Evolutionary conservation across 2,797 vertebrate genomes (phyloP).

Genomic region (Tiaroga cobitis): DNA sequence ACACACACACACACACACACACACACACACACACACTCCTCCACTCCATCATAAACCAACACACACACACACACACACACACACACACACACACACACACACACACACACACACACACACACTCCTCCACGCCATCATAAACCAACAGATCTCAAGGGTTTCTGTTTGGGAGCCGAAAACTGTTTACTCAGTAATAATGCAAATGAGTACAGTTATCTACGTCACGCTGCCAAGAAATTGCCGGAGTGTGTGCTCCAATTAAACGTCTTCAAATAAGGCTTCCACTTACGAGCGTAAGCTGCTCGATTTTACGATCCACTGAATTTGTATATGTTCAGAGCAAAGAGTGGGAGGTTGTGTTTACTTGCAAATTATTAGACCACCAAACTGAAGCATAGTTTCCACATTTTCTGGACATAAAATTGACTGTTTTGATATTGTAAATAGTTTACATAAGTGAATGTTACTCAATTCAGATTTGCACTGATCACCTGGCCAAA

Average conservation of each 20-base stretch:
- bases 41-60: constrained; percentile 33
- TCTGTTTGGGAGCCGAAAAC: constrained; percentile 61
- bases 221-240: constrained; percentile 62
- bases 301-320: constrained; percentile 53
- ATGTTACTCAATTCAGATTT: background rate
- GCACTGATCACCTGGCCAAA: background rate
- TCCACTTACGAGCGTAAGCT: constrained; percentile 54
- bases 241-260: constrained; percentile 68
- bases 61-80: constrained; percentile 33
- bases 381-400: constrained; percentile 16
- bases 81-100: constrained; percentile 33
- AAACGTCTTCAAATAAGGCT: constrained; percentile 65
- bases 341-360: constrained; percentile 43
- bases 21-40: constrained; percentile 41
- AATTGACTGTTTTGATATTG: background rate
- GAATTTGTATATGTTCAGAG: constrained; percentile 49
- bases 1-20: constrained; percentile 40
- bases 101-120: constrained; percentile 49
- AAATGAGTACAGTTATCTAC: constrained; percentile 66
- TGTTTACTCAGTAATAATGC: constrained; percentile 69
- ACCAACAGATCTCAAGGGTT: constrained; percentile 63
- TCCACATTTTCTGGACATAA: background rate
- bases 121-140: constrained; percentile 9
- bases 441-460: constrained; percentile 15
- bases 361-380: constrained; percentile 37